Percentiles rank a stretch among this genome's conserved stretches.
Conservation (phyloP, 2,797 vertebrate species). For the Sebastolobus altivelis region DNA sequence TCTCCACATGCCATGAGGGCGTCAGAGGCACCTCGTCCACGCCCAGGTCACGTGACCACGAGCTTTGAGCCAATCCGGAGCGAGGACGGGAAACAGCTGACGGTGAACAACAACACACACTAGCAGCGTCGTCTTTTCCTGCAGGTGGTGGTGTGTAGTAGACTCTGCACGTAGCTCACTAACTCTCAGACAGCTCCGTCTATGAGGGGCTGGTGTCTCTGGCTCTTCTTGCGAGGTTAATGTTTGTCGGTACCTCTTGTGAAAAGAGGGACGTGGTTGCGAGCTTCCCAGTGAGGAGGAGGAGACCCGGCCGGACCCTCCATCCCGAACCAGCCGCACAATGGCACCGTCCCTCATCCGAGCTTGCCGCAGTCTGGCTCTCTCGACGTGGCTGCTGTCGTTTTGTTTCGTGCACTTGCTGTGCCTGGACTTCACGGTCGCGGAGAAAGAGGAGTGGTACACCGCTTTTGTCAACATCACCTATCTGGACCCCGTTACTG, state of each 20-base stretch:
- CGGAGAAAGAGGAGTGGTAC: slow-evolving; percentile 99
- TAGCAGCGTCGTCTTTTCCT: slow-evolving; percentile 9
- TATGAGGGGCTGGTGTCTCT: neutral
- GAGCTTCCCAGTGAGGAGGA: slow-evolving; percentile 31
- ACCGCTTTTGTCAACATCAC: slow-evolving; percentile 98
- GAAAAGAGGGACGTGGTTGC: slow-evolving; percentile 8
- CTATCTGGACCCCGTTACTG: slow-evolving; percentile 89
- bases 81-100: slow-evolving; percentile 62
- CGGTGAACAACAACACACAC: slow-evolving; percentile 63
- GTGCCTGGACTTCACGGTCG: slow-evolving; percentile 97
- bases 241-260: neutral
- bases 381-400: slow-evolving; percentile 97
- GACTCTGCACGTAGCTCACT: slow-evolving; percentile 8
- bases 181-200: neutral
- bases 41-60: slow-evolving; percentile 59
- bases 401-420: slow-evolving; percentile 96
- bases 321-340: slow-evolving; percentile 49
- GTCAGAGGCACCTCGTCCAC: slow-evolving; percentile 12
- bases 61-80: slow-evolving; percentile 55
- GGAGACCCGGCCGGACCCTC: slow-evolving; percentile 41
- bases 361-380: slow-evolving; percentile 95
- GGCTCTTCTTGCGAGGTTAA: neutral
- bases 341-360: slow-evolving; percentile 93
- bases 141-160: slow-evolving; percentile 50
- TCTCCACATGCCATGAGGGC: slow-evolving; percentile 17